Evolutionary conservation across 2,797 vertebrate genomes (phyloP).

Genomic region (Mycteria americana): DNA sequence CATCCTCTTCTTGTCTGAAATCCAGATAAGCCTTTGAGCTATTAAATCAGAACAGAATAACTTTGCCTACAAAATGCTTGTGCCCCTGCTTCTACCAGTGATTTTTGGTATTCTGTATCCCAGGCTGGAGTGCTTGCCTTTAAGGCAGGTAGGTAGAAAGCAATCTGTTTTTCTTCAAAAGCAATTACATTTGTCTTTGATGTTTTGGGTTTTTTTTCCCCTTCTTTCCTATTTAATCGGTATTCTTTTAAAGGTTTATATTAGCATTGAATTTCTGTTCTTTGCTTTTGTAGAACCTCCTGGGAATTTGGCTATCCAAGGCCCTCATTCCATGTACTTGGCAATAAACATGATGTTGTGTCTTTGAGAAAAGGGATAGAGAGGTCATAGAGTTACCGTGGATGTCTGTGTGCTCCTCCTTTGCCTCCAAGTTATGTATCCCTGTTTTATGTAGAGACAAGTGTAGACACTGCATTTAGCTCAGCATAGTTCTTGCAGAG

Average conservation of each 20-base stretch:
- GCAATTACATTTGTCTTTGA: conserved; percentile 68
- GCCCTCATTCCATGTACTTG: not conserved
- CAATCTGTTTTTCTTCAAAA: conserved; percentile 62
- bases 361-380: not conserved
- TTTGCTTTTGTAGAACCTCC: conserved; percentile 1
- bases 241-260: conserved; percentile 7
- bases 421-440: not conserved
- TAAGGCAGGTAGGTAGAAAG: conserved; percentile 53
- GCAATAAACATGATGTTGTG: not conserved
- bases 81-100: conserved; percentile 4
- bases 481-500: not conserved
- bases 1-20: conserved; percentile 27
- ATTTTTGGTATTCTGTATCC: conserved; percentile 4
- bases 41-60: conserved; percentile 27
- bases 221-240: not conserved
- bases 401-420: not conserved
- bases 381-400: not conserved
- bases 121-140: conserved; percentile 29
- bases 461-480: not conserved
- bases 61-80: conserved; percentile 9
- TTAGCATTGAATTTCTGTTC: conserved; percentile 1
- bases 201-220: not conserved
- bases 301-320: not conserved
- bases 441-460: not conserved
- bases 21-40: conserved; percentile 53